phyloP scores from a whole-genome alignment of 2,797 vertebrate genomes.

The Holocentrus rufus region DNA sequence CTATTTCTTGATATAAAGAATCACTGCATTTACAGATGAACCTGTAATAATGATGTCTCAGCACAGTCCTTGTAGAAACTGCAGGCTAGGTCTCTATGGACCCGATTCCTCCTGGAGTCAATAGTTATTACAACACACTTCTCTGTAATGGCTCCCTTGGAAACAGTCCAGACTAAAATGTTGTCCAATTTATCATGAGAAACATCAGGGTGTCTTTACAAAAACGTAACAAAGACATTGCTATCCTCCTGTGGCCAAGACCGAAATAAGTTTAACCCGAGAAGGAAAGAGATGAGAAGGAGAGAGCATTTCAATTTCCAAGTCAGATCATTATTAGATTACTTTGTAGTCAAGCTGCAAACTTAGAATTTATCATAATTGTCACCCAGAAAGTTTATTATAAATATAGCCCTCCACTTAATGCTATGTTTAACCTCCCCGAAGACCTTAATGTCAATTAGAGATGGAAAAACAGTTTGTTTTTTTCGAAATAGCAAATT shows the following conservation, averaged over 20 bases:
- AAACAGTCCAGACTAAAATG: slow-evolving; percentile 34
- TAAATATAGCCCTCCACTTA: neutral
- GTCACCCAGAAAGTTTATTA: neutral
- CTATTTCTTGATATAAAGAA: no score
- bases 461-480: no score
- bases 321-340: neutral
- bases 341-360: neutral
- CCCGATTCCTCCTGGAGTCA: slow-evolving; percentile 35
- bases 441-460: neutral
- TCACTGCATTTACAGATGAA: slow-evolving; percentile 49
- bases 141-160: slow-evolving; percentile 40
- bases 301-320: neutral
- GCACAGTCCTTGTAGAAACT: slow-evolving; percentile 40
- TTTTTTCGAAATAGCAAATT: neutral
- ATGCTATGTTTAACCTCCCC: neutral
- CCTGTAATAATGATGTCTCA: slow-evolving; percentile 53
- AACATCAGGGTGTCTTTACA: slow-evolving; percentile 32
- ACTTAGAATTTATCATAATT: neutral
- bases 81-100: slow-evolving; percentile 24
- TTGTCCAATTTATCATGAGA: slow-evolving; percentile 38
- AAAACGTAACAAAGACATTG: slow-evolving; percentile 20
- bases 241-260: slow-evolving; percentile 12
- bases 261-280: neutral
- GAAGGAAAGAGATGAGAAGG: neutral
- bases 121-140: slow-evolving; percentile 36